Evolutionary conservation across 2,113 vertebrate genomes (phyloP).

Genomic region (Bagarius yarrelli): DNA sequence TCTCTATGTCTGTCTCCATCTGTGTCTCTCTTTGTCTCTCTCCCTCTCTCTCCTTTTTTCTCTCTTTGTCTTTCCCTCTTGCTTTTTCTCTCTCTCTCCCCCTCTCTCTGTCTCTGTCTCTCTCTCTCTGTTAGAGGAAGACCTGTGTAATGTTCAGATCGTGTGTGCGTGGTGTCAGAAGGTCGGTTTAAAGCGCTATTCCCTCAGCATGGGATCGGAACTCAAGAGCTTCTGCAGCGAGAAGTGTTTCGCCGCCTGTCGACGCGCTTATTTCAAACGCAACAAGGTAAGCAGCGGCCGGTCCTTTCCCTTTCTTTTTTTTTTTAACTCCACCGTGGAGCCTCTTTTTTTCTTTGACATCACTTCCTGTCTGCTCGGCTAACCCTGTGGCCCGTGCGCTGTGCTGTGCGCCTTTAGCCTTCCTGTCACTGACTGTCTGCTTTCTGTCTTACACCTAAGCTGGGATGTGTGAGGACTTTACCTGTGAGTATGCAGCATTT

Average conservation of each 20-base stretch:
- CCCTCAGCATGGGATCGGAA: constrained; percentile 98
- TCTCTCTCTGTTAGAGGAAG: constrained; percentile 87
- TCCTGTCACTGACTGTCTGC: constrained; percentile 57
- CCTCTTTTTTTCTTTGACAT: constrained; percentile 38
- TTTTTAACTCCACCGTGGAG: constrained; percentile 10
- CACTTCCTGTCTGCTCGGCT: constrained; percentile 48
- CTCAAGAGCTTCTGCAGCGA: constrained; percentile 99
- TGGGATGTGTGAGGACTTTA: constrained; percentile 77
- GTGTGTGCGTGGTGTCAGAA: constrained; percentile 99
- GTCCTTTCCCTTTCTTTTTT: neutral
- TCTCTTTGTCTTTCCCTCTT: neutral
- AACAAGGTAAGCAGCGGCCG: constrained; percentile 86
- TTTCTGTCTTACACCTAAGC: constrained; percentile 76
- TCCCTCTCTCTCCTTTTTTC: neutral
- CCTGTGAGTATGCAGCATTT: constrained; percentile 73
- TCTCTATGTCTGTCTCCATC: neutral
- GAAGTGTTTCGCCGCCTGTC: constrained; percentile 98
- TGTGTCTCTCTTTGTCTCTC: neutral
- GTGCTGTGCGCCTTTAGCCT: constrained; percentile 23
- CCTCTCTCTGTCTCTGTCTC: constrained; percentile 46
- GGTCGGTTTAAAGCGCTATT: constrained; percentile 97
- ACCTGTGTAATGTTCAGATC: constrained; percentile 96
- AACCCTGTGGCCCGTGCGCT: constrained; percentile 34
- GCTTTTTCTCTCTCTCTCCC: neutral
- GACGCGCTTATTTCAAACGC: constrained; percentile 98